These are phyloP conservation scores for Himalopsyche kuldschensis DNA, from an alignment of 2,888 invertebrate species.

Conservation along the genomic window DNA sequence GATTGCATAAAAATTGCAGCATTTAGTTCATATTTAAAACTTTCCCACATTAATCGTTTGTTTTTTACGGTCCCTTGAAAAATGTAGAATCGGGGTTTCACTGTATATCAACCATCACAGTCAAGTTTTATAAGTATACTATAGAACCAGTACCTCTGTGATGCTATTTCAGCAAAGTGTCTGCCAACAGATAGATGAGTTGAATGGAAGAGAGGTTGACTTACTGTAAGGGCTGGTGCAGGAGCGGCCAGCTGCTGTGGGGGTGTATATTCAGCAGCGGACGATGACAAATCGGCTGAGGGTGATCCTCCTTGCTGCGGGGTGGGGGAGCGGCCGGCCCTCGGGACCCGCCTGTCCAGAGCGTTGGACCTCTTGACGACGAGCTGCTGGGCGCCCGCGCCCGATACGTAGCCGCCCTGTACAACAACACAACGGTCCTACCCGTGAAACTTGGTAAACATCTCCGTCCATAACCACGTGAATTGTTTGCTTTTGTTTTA, in stretches of 20 bases:
- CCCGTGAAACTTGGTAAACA: conserved; percentile 1
- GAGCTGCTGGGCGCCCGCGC: conserved; percentile 64
- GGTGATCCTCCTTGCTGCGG: conserved; percentile 35
- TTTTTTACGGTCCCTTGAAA: too few relatives aligned
- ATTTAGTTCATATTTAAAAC: too few relatives aligned
- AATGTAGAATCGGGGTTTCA: too few relatives aligned
- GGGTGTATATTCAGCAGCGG: not conserved
- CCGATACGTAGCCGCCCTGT: conserved; percentile 68
- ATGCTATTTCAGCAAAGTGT: too few relatives aligned
- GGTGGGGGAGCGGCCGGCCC: conserved; percentile 47
- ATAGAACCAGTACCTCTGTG: too few relatives aligned
- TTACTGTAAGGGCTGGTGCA: conserved; percentile 42
- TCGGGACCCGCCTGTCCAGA: conserved; percentile 67
- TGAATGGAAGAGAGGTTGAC: not conserved
- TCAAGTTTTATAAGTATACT: too few relatives aligned
- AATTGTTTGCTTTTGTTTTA: conserved; percentile 12
- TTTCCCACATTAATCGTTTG: too few relatives aligned
- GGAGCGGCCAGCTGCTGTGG: not conserved
- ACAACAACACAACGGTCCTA: conserved; percentile 70
- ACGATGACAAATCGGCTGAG: not conserved
- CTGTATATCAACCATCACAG: too few relatives aligned
- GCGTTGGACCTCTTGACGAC: conserved; percentile 80
- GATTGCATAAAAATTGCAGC: too few relatives aligned
- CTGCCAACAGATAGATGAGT: too few relatives aligned
- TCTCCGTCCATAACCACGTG: not conserved